Evolutionary conservation across 2,113 vertebrate species (phyloP), one percentile per base, ranked within the genome.

Genomic region (Phyllostomus hastatus): DNA sequence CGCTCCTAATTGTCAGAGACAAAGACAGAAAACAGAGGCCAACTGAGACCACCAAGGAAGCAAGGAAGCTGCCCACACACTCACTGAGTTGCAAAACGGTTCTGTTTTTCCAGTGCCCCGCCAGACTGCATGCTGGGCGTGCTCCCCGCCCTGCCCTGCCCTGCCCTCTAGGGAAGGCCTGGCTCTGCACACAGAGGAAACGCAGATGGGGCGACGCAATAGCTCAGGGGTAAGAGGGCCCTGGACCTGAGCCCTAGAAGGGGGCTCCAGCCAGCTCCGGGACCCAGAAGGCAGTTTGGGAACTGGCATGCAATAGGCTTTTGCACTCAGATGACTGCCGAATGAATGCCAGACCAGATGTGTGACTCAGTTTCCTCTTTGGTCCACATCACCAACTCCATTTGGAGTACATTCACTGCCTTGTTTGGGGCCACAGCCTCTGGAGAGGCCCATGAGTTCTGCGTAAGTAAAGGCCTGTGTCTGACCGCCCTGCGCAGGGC

Each of bases 301-400:
- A 73, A 64, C 14, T 54, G 9, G 43, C 41, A 4, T 48, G 50
- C 61, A 54, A 50, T 1, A 64, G 70, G 75, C 90, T 85, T 64
- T 48, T 10, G 57, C 57, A 59, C 7, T 2, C n/a, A 14, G 35
- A 46, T 48, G 50, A 72, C 90, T 84, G 92, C 64, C 80, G 17
- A 93, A 46, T 79, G 57, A 95, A 35, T 92, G 78, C 70, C 31
- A 79, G 64, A 86, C 46, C 86, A 54, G 38, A 64, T 31, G 12
- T 31, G 59, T 92, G 90, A 94, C 75, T 84, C 76, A 31, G 73
- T 79, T 93, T 91, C 86, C 61, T 82, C 78, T n/a, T 35, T 78
- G 19, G 33, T 84, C 41, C 26, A 61, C 69, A 78, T 43, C 17
- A 64, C 35, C 50, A 38, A 38, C 46, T 97, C 88, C 70, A 50